Evolutionary conservation across 2,113 vertebrate species (phyloP), one percentile per base, ranked within the genome.

Genomic region (Oxygymnocypris stewartii): DNA sequence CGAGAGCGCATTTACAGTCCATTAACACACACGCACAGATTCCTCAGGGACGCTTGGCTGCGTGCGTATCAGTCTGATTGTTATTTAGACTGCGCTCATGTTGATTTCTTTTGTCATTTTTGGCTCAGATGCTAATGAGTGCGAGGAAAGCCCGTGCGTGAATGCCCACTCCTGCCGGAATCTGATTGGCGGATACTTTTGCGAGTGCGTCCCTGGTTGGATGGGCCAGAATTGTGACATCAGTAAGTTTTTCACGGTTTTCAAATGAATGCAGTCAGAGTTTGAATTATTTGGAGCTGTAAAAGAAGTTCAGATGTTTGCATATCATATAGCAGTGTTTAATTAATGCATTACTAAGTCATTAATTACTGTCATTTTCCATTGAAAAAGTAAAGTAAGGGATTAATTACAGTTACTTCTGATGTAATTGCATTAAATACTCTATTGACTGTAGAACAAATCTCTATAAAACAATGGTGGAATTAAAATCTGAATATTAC

Each of bases 111-210:
- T 16, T 59, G 6, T 61, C 54, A 82, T 90, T 77, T 85, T 11
- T 49, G 65, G 61, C 92, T 91, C 91, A 93, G 97, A 98, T 92
- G 97, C 96, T 18, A 96, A 99, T 88, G 97, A 98, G 90, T 99
- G 97, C 5, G 94, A 96, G 79, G 93, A 94, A 85, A 93, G 93
- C 89, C 96, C 97, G 35, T 98, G 97, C 85, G 94, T 96, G 81
- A 96, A 98, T 87, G 97, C 97, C 89, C 95, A 96, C 87, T 96
- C 96, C 87, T 98, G 97, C 93, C 95, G 96, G 85, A 98, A 98
- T 88, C 94, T 98, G 91, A 98, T 98, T 81, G 97, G 96, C 47
- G 96, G 95, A 91, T 98, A 98, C 90, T 98, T 97, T 92, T 98
- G 97, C 54, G 96, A 97, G 89, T 98, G 97, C 85, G 91, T 96